A percentile compares a stretch with the other conserved stretches of the same genome.
These are phyloP conservation scores for Lysiphlebus fabarum DNA, from an alignment of 1,140 invertebrate species.

Conservation along the genomic window DNA sequence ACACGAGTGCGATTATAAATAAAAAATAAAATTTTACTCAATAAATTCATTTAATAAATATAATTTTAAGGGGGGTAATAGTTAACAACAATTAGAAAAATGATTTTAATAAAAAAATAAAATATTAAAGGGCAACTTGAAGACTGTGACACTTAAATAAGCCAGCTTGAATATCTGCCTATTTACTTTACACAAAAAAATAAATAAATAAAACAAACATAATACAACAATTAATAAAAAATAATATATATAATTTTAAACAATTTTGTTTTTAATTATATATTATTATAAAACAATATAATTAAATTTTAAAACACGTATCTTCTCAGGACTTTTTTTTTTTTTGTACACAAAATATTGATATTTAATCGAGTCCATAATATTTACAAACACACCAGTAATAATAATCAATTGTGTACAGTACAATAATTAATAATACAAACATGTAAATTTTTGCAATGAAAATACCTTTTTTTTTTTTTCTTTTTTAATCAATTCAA, in stretches of 20 bases:
- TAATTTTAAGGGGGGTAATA: too few species aligned
- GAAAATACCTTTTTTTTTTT: too few species aligned
- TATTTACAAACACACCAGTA: too few species aligned
- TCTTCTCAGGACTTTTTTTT: constrained; percentile 12
- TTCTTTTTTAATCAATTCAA: too few species aligned
- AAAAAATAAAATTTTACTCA: too few species aligned
- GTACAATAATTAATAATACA: constrained; percentile 5
- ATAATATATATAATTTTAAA: background rate
- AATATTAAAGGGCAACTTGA: constrained; percentile 38
- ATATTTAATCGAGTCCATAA: background rate
- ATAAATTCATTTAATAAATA: too few species aligned
- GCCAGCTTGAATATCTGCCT: constrained; percentile 56
- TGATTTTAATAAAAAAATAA: constrained; percentile 23
- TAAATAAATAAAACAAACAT: constrained; percentile 12
- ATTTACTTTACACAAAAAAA: constrained; percentile 33
- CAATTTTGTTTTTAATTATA: background rate
- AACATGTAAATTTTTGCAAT: background rate
- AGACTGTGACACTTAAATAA: constrained; percentile 46
- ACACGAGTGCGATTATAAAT: too few species aligned
- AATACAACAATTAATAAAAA: constrained; percentile 3
- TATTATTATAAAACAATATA: constrained; percentile 4
- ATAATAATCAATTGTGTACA: constrained; percentile 8
- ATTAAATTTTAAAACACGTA: constrained; percentile 7
- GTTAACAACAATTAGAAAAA: background rate
- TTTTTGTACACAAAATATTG: constrained; percentile 2